These are phyloP conservation scores for Trissoscelio sp. DNA, from an alignment of 2,888 invertebrate genomes.

Conservation along the genomic window DNA sequence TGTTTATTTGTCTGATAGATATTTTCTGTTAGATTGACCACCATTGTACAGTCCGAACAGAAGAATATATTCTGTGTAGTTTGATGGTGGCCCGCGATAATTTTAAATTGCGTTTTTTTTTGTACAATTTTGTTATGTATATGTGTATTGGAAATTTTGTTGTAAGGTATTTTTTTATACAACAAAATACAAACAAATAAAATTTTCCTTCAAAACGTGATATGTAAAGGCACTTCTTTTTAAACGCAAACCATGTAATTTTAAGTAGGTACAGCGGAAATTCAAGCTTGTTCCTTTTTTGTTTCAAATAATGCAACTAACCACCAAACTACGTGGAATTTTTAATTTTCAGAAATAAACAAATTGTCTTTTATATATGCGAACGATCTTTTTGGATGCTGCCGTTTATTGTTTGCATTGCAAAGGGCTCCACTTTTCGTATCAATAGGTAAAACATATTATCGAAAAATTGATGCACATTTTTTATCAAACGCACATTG, in stretches of 20 bases:
- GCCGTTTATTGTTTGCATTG: background rate
- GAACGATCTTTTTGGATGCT: no score
- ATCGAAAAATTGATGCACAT: no score
- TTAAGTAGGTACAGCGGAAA: background rate
- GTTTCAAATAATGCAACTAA: slow-evolving; percentile 9
- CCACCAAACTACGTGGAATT: slow-evolving; percentile 55
- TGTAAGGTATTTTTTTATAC: slow-evolving; percentile 61
- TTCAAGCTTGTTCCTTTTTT: background rate
- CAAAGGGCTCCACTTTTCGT: background rate
- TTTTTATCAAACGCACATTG: no score
- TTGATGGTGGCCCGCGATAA: slow-evolving; percentile 47
- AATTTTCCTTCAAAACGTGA: slow-evolving; percentile 14
- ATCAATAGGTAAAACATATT: no score
- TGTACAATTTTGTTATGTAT: slow-evolving; percentile 56
- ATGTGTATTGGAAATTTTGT: slow-evolving; percentile 52
- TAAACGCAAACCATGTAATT: background rate
- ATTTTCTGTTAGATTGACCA: slow-evolving; percentile 27
- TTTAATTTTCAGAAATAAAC: slow-evolving; percentile 8
- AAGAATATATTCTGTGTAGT: slow-evolving; percentile 42
- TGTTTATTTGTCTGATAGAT: slow-evolving; percentile 6
- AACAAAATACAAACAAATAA: slow-evolving; percentile 44
- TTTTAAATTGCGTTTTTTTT: slow-evolving; percentile 38
- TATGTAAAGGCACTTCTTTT: background rate
- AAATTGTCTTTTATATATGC: background rate
- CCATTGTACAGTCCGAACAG: slow-evolving; percentile 37